Evolutionary conservation across 2,113 vertebrate genomes (phyloP).

Genomic region (Platanista minor): DNA sequence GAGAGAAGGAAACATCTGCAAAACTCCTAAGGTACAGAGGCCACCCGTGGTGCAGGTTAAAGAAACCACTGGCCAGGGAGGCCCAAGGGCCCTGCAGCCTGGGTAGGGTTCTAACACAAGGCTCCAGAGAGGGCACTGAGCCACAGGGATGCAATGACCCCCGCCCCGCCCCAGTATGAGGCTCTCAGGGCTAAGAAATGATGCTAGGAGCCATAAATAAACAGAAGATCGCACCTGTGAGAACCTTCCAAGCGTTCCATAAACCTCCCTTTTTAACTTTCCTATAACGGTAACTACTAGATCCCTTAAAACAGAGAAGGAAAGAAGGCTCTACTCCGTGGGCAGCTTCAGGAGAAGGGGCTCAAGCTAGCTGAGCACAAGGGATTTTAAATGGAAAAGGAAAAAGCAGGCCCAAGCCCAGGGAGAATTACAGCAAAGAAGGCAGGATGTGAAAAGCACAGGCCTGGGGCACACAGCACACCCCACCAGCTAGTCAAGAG

Average conservation of each 20-base stretch:
- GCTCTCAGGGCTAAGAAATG: background rate
- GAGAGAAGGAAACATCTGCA: background rate
- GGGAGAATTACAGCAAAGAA: background rate
- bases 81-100: background rate
- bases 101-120: rapidly evolving
- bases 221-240: background rate
- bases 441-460: background rate
- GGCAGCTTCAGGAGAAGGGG: background rate
- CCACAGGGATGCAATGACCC: background rate
- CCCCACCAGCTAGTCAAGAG: too few relatives aligned
- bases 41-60: background rate
- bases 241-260: background rate
- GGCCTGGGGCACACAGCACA: background rate
- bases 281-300: background rate
- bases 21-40: background rate
- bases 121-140: background rate
- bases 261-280: background rate
- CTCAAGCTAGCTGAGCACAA: background rate
- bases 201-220: background rate
- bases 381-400: background rate
- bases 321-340: background rate
- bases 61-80: background rate
- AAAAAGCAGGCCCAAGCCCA: background rate
- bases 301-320: background rate
- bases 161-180: background rate